Base-by-base conservation (phyloP, 2,888 invertebrate genomes). In the Dascillus cervinus region DNA sequence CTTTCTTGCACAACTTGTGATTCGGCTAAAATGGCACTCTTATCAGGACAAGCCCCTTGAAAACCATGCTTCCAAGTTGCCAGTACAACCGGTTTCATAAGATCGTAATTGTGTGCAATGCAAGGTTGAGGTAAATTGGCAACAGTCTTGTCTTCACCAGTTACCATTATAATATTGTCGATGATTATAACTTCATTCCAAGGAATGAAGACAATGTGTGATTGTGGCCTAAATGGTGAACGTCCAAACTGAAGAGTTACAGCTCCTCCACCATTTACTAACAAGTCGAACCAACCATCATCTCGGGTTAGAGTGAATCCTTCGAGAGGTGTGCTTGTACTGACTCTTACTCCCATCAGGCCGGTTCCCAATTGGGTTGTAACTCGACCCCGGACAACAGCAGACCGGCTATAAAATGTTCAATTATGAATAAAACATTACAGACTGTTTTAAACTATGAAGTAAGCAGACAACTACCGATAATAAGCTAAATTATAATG, bases 231-330 rank as follows among this genome's bases (percentile, higher is more conserved):
- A 66, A 92, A 92, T 1, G 91, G 91, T 22, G 88, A 82, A 37
- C 91, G 73, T 34, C 95, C 92, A 58, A 98, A 96, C 60, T 92
- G 89, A 28, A 98, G 68, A 0, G 89, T 92, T 2, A 98, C 90
- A 1, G 94, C 91, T 0, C 95, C 95, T 1, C 97, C 98, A n/a
- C 98, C 98, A 65, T 99, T 98, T 9, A 98, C 96, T 57, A 98
- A 75, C 28, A 99, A 75, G 68, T 99, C 98, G 69, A 98, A 99
- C 89, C 89, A 90, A 27, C 91, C 91, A 52, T 90, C 90, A 46
- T 89, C 88, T 37, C 90, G 72, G 2, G 92, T 91, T 35, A 92
- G 66, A 0, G 97, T 97, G 67, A 94, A 95, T 8, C 97, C 97
- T 71, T 94, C 95, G 26, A 90, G 72, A n/a, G 92, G 85, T 3